phyloP scores from a whole-genome alignment of 1,140 invertebrate species.

The Agrilus planipennis region DNA sequence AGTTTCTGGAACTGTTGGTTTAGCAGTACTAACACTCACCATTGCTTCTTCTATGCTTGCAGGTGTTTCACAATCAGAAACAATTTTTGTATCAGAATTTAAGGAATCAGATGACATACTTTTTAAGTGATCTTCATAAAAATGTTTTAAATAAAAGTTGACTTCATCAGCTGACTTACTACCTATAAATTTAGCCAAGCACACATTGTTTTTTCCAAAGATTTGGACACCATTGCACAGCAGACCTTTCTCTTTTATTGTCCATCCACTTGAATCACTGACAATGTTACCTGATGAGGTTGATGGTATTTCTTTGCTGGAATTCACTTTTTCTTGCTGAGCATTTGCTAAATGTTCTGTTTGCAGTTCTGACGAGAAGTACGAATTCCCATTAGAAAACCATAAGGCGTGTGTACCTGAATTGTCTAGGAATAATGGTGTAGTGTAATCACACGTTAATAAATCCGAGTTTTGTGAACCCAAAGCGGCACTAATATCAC shows the following conservation, averaged over 20 bases:
- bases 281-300: conserved; percentile 27
- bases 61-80: too few species aligned
- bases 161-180: conserved; percentile 50
- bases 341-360: not conserved
- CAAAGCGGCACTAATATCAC: conserved; percentile 35
- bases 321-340: not conserved
- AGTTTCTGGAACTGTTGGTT: conserved; percentile 33
- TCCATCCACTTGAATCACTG: conserved; percentile 37
- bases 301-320: conserved; percentile 1
- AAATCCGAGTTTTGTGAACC: conserved; percentile 41
- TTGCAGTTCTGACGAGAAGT: conserved; percentile 1
- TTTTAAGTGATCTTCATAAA: conserved; percentile 28
- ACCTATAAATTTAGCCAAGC: conserved; percentile 51
- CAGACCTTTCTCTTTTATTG: conserved; percentile 42
- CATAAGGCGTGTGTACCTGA: conserved; percentile 36
- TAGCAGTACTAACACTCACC: conserved; percentile 38
- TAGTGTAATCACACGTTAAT: conserved; percentile 46
- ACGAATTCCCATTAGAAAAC: conserved; percentile 15
- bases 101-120: too few species aligned
- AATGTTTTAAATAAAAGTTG: conserved; percentile 39
- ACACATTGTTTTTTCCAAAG: conserved; percentile 48
- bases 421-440: conserved; percentile 52
- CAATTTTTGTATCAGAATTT: too few species aligned
- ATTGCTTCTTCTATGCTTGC: conserved; percentile 42
- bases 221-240: conserved; percentile 49